Evolutionary conservation across 64 coral and sea anemone species (phyloP).

Genomic region (Pocillopora damicornis): DNA sequence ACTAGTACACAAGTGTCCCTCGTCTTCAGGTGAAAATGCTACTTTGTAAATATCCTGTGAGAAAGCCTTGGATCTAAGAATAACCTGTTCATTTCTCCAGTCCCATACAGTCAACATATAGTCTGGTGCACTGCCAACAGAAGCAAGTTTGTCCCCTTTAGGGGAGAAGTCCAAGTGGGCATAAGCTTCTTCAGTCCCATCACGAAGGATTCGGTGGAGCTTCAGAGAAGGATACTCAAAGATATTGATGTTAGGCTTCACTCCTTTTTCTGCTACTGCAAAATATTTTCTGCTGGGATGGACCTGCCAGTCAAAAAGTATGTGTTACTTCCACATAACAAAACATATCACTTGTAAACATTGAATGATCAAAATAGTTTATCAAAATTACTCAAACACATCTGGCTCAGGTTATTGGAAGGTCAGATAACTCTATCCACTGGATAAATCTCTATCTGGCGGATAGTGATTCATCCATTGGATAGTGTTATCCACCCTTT

Average conservation of each 20-base stretch:
- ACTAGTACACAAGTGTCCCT: conserved; percentile 91
- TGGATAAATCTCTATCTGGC: too few species aligned
- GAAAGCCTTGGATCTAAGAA: conserved; percentile 89
- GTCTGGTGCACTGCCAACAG: conserved; percentile 92
- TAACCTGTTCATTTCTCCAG: conserved; percentile 93
- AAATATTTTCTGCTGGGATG: conserved; percentile 96
- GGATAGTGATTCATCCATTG: too few species aligned
- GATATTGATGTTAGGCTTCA: conserved; percentile 88
- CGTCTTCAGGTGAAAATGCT: conserved; percentile 95
- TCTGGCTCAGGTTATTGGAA: too few species aligned
- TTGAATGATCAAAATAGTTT: too few species aligned
- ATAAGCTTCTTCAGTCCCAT: conserved; percentile 94
- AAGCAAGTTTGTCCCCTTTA: conserved; percentile 85
- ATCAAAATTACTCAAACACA: too few species aligned
- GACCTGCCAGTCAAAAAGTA: conserved; percentile 40
- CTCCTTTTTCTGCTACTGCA: conserved; percentile 98
- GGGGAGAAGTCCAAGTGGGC: conserved; percentile 93
- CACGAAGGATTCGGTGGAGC: conserved; percentile 76
- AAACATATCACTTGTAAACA: too few species aligned
- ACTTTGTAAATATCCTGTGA: conserved; percentile 95
- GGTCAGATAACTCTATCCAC: too few species aligned
- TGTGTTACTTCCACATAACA: background rate
- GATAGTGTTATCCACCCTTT: too few species aligned
- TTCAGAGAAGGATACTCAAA: conserved; percentile 97
- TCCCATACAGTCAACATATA: conserved; percentile 99